phyloP scores from a whole-genome alignment of 2,888 invertebrate genomes.

The Agonopterix arenella region DNA sequence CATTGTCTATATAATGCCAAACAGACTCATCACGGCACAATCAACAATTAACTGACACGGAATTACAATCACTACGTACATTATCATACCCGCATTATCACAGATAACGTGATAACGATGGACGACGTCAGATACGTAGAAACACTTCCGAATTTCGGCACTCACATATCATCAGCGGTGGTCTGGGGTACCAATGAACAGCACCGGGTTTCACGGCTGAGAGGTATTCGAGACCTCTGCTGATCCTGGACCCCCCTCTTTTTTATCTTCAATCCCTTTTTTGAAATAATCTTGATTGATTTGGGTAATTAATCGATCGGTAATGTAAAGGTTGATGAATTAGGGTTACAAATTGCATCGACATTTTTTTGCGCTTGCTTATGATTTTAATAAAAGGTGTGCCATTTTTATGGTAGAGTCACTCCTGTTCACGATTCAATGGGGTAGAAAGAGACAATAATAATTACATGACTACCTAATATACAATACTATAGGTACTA shows the following conservation, averaged over 20 bases:
- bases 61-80: neutral
- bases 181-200: conserved; percentile 67
- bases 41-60: neutral
- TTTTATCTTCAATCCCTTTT: conserved; percentile 67
- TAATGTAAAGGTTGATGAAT: neutral
- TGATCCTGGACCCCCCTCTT: conserved; percentile 58
- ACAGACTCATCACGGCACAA: no score
- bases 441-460: no score
- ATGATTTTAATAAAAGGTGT: no score
- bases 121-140: neutral
- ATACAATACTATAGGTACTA: no score
- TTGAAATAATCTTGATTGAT: conserved; percentile 63
- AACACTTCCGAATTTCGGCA: conserved; percentile 47
- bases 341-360: no score
- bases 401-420: no score
- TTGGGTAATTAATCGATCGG: conserved; percentile 51
- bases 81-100: neutral
- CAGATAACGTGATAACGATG: conserved; percentile 1
- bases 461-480: no score
- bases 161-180: conserved; percentile 63
- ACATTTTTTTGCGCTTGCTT: no score
- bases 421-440: no score
- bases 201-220: conserved; percentile 50
- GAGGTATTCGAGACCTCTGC: conserved; percentile 78
- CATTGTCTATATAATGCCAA: no score